These are phyloP conservation scores for Lottia gigantea DNA, from an alignment of 2,888 invertebrate species.

Conservation along the genomic window DNA sequence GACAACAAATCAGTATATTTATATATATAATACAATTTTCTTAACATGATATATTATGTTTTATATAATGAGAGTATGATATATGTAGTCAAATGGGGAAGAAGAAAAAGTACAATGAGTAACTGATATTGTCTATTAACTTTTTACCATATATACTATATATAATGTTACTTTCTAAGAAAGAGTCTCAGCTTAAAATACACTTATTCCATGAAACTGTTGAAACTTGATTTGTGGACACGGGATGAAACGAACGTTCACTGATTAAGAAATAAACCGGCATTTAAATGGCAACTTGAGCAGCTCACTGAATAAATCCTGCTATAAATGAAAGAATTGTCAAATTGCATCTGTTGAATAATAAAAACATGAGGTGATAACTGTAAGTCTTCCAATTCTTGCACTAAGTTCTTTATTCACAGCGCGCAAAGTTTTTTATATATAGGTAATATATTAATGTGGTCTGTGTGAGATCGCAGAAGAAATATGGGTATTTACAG, in stretches of 20 bases:
- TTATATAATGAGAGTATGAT: slow-evolving; percentile 19
- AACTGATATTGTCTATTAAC: slow-evolving; percentile 13
- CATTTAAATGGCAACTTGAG: slow-evolving; percentile 3
- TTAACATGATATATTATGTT: slow-evolving; percentile 26
- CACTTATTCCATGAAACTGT: slow-evolving; percentile 16
- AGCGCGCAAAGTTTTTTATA: not conserved
- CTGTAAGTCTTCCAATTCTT: slow-evolving; percentile 1
- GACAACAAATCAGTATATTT: slow-evolving; percentile 27
- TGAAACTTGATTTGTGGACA: no score
- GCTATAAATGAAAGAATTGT: not conserved
- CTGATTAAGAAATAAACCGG: not conserved
- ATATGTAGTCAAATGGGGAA: slow-evolving; percentile 19
- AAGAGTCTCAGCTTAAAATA: slow-evolving; percentile 19
- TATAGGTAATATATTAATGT: not conserved
- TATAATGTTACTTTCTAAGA: slow-evolving; percentile 8
- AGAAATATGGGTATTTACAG: slow-evolving; percentile 10
- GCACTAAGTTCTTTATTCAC: slow-evolving; percentile 1
- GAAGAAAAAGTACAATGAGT: slow-evolving; percentile 20
- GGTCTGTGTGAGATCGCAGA: not conserved
- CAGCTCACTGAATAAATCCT: not conserved
- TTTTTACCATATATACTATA: no score
- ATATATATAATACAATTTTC: slow-evolving; percentile 47
- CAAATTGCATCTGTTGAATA: not conserved
- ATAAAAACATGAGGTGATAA: slow-evolving; percentile 1
- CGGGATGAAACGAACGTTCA: no score